Percentiles rank a stretch among this genome's conserved stretches.
Conservation (phyloP, 2,888 invertebrate genomes). For the Pristionchus fissidentatus region DNA sequence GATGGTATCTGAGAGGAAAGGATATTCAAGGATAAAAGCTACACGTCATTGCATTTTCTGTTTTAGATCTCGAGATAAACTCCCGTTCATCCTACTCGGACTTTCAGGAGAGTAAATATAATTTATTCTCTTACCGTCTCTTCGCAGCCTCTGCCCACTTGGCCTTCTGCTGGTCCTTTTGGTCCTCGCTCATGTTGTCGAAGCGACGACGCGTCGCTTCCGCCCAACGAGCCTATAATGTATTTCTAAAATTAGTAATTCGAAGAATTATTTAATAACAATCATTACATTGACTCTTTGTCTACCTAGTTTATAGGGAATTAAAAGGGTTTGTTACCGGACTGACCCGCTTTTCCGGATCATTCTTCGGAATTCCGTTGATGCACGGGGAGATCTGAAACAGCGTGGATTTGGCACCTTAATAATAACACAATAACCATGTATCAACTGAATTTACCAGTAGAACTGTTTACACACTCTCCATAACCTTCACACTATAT, state of each 20-base stretch:
- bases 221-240: conserved; percentile 43
- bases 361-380: not conserved
- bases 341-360: conserved; percentile 38
- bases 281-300: no score
- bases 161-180: conserved; percentile 43
- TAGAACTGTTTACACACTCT: no score
- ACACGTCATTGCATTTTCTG: not conserved
- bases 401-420: no score
- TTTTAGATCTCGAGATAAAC: not conserved
- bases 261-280: no score
- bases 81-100: no score
- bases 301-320: no score
- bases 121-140: not conserved
- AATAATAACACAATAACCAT: no score
- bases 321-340: no score
- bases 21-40: not conserved
- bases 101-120: not conserved
- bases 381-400: not conserved
- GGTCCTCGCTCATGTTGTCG: conserved; percentile 48
- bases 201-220: conserved; percentile 44
- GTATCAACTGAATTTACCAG: no score
- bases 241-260: no score
- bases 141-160: conserved; percentile 47
- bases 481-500: no score
- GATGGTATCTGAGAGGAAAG: conserved; percentile 16